A percentile compares a stretch with the other conserved stretches of the same genome.
Evolutionary conservation across 2,888 invertebrate species (phyloP).

Genomic region (Melipona beecheii): DNA sequence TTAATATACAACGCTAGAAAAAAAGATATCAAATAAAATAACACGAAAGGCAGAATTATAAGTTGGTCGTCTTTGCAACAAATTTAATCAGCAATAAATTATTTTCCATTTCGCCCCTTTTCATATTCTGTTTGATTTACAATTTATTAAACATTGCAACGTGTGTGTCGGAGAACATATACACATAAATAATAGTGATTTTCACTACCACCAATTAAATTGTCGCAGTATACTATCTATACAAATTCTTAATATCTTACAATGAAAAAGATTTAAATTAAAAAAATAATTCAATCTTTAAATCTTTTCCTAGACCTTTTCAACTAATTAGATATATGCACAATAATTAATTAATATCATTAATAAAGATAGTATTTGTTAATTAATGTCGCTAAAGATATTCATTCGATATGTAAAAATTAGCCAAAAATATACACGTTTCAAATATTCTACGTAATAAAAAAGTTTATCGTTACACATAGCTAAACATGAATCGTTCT

Average conservation of each 20-base stretch:
- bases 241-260: constrained; percentile 25
- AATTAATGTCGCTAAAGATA: background rate
- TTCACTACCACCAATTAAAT: constrained; percentile 25
- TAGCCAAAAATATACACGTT: background rate
- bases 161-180: background rate
- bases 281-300: constrained; percentile 43
- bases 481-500: background rate
- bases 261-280: constrained; percentile 47
- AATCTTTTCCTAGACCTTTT: constrained; percentile 31
- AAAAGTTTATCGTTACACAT: background rate
- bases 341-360: constrained; percentile 5
- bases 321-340: constrained; percentile 11
- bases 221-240: constrained; percentile 5
- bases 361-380: background rate
- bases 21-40: background rate
- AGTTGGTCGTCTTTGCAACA: background rate
- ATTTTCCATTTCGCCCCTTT: background rate
- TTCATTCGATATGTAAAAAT: background rate
- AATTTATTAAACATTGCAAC: constrained; percentile 36
- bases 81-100: constrained; percentile 19
- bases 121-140: constrained; percentile 21
- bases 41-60: background rate
- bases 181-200: constrained; percentile 1
- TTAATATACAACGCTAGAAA: background rate
- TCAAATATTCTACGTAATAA: background rate